Percentiles rank a stretch among this genome's conserved stretches.
phyloP scores from a whole-genome alignment of 2,888 invertebrate species.

The Ellobium chinense region DNA sequence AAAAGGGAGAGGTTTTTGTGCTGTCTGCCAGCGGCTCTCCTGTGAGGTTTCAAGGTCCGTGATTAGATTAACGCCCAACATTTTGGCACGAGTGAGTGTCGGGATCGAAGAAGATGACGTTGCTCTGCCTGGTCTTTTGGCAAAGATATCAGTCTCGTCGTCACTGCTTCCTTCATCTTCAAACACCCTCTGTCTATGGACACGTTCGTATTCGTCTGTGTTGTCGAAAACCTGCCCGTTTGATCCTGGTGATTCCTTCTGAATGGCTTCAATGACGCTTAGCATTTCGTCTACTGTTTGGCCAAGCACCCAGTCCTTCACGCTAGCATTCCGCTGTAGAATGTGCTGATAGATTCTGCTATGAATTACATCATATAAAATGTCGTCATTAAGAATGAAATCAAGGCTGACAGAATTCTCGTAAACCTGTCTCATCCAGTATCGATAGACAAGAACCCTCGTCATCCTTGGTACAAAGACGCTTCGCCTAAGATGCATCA shows the following conservation, averaged over 20 bases:
- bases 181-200: background rate
- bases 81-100: background rate
- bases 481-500: background rate
- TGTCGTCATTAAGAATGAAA: background rate
- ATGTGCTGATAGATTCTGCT: background rate
- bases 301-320: slow-evolving; percentile 1
- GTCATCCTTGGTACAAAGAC: background rate
- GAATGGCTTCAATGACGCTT: background rate
- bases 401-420: too few relatives aligned
- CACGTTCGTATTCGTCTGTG: background rate
- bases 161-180: slow-evolving; percentile 1
- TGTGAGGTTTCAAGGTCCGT: background rate
- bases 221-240: background rate
- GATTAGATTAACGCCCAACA: background rate
- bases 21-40: background rate
- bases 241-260: background rate
- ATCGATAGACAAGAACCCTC: background rate
- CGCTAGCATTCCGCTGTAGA: background rate
- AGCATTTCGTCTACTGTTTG: background rate
- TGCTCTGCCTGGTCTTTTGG: background rate
- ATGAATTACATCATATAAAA: background rate
- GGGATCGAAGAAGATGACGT: background rate
- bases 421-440: background rate
- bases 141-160: background rate
- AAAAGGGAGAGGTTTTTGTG: background rate